Percentiles rank a stretch among this genome's conserved stretches.
Evolutionary conservation across 2,113 vertebrate genomes (phyloP).

Genomic region (Phrynocephalus versicolor): DNA sequence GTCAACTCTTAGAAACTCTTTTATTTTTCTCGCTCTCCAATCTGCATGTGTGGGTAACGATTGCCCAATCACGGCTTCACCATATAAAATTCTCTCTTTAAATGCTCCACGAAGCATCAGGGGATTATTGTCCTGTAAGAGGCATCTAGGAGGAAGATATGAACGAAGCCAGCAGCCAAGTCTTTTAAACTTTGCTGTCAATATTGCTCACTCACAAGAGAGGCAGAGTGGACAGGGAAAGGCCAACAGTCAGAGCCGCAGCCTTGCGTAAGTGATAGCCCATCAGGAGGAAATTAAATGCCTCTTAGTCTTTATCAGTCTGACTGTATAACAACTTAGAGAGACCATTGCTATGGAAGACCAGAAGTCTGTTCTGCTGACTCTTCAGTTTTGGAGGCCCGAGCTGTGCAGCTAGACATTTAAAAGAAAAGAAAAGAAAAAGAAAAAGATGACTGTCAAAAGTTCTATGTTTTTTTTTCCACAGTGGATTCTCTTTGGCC

Average conservation of each 20-base stretch:
- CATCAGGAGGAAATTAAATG: slow-evolving; percentile 40
- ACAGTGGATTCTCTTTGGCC: not conserved
- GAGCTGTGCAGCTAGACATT: not conserved
- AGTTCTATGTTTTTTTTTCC: not conserved
- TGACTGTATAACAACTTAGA: slow-evolving; percentile 13
- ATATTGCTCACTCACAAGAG: not conserved
- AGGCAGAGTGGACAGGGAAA: not conserved
- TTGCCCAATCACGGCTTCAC: accelerated
- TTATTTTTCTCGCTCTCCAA: not conserved
- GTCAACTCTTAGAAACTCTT: not conserved
- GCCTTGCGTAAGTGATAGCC: slow-evolving; percentile 32
- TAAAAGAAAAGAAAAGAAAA: too few relatives aligned
- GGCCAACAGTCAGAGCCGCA: slow-evolving; percentile 27
- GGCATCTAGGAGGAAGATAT: slow-evolving; percentile 28
- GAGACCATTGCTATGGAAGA: slow-evolving; percentile 20
- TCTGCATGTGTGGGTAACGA: accelerated
- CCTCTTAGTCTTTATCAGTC: slow-evolving; percentile 47
- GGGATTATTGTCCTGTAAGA: not conserved
- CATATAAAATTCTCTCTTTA: accelerated
- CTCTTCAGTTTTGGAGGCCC: not conserved
- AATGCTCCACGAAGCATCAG: not conserved
- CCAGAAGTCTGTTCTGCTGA: not conserved
- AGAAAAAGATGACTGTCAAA: not conserved
- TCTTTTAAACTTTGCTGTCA: slow-evolving; percentile 32
- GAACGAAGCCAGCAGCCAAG: slow-evolving; percentile 40